Percentiles rank a stretch among this genome's conserved stretches.
phyloP scores from a whole-genome alignment of 1,140 invertebrate species.

The Diachasma alloeum region DNA sequence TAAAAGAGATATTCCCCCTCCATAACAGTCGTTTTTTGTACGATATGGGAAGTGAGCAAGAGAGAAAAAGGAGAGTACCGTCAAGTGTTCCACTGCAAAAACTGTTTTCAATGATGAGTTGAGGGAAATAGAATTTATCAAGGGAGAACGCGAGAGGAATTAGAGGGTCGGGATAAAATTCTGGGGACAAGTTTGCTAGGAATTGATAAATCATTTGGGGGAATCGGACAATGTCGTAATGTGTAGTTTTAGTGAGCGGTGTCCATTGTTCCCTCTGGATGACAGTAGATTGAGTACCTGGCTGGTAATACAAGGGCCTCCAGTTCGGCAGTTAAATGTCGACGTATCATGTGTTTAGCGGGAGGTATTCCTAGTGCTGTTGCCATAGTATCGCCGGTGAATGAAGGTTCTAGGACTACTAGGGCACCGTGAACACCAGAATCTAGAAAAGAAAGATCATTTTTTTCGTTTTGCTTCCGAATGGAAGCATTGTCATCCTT shows the following conservation, averaged over 20 bases:
- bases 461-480: too few species aligned
- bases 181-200: not conserved
- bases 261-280: slow-evolving; percentile 61
- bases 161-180: not conserved
- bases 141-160: not conserved
- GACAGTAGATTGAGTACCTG: slow-evolving; percentile 75
- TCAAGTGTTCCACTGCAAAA: not conserved
- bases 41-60: not conserved
- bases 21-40: not conserved
- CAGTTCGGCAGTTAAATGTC: slow-evolving; percentile 89
- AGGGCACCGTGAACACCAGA: slow-evolving; percentile 93
- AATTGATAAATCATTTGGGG: not conserved
- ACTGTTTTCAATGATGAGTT: not conserved
- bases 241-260: slow-evolving; percentile 55
- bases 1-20: not conserved
- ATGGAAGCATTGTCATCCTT: too few species aligned
- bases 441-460: slow-evolving; percentile 68
- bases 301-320: slow-evolving; percentile 89
- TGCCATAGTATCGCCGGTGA: slow-evolving; percentile 93
- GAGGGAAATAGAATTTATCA: not conserved
- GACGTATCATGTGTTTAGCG: slow-evolving; percentile 90
- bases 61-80: too few species aligned
- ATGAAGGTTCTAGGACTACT: slow-evolving; percentile 90
- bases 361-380: slow-evolving; percentile 91
- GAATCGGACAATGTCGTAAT: not conserved